Percentiles rank a stretch among this genome's conserved stretches.
Evolutionary conservation across 2,113 vertebrate species (phyloP).

Genomic region (Cnemophilus loriae): DNA sequence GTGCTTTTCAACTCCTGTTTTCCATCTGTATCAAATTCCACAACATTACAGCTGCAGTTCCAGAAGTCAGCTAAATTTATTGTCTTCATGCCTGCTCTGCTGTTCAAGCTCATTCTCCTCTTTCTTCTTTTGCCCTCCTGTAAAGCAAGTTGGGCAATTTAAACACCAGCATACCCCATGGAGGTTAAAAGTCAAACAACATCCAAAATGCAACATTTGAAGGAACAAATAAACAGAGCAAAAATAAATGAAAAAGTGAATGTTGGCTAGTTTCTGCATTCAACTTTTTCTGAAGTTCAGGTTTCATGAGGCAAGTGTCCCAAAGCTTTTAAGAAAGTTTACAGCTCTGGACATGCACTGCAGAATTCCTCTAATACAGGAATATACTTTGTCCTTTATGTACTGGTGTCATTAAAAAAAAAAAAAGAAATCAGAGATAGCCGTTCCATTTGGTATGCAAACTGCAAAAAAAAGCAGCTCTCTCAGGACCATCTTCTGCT

Average conservation of each 20-base stretch:
- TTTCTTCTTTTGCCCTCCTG: neutral
- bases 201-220: neutral
- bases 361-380: neutral
- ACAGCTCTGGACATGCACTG: neutral
- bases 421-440: neutral
- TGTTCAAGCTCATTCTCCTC: neutral
- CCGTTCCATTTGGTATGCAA: neutral
- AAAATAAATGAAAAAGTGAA: neutral
- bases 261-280: neutral
- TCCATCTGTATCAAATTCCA: slow-evolving; percentile 52
- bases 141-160: neutral
- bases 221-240: neutral
- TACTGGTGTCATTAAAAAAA: neutral
- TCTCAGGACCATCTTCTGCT: neutral
- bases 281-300: neutral
- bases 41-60: slow-evolving; percentile 33
- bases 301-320: neutral
- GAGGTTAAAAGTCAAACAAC: neutral
- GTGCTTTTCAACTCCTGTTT: neutral
- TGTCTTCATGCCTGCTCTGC: neutral
- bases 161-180: neutral
- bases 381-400: neutral
- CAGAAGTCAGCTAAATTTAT: neutral
- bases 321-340: neutral
- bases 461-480: neutral